Conservation (phyloP, 2,797 vertebrate species). For the Rhincodon typus region DNA sequence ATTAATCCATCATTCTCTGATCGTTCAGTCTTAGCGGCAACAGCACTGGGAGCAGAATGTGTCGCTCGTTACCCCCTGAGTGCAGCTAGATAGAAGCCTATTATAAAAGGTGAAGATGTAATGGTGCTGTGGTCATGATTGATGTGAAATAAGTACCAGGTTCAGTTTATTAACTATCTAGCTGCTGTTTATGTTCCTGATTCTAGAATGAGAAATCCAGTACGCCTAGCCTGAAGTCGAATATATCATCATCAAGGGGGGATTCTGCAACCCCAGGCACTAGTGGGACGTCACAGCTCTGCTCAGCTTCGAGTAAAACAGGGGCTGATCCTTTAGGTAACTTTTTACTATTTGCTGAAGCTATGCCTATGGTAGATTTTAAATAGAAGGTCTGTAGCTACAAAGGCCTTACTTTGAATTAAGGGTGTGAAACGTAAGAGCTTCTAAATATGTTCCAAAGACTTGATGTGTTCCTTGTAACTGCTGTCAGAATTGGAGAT, state of each 20-base stretch:
- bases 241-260: conserved; percentile 72
- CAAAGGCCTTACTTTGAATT: not conserved
- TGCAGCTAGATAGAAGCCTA: not conserved
- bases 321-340: conserved; percentile 70
- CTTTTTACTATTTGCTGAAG: not conserved
- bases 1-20: too few relatives aligned
- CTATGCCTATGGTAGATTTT: not conserved
- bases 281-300: conserved; percentile 65
- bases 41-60: not conserved
- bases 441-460: not conserved
- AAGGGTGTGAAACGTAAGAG: not conserved
- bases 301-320: conserved; percentile 63
- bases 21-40: not conserved
- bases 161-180: not conserved
- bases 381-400: not conserved
- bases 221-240: conserved; percentile 78
- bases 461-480: not conserved
- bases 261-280: conserved; percentile 60
- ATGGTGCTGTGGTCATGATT: not conserved
- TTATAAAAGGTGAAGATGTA: not conserved
- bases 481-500: not conserved
- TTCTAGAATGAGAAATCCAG: conserved; percentile 77
- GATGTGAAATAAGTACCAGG: not conserved
- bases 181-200: not conserved
- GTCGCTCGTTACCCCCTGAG: not conserved